Base-by-base conservation (phyloP, 2,113 vertebrate genomes). In the Hepsetus odoe region DNA sequence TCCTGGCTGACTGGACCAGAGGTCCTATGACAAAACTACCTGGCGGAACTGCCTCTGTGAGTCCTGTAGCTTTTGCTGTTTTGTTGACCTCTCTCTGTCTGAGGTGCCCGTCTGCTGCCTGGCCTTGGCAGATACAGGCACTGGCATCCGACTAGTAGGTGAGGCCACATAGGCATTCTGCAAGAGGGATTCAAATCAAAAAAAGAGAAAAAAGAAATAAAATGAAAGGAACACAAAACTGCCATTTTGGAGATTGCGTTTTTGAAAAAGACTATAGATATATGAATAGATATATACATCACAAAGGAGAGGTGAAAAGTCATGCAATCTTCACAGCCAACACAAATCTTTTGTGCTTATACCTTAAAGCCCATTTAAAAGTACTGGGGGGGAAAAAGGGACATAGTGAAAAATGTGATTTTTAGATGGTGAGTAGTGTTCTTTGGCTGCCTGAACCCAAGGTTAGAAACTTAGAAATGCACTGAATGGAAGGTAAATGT, bases 51-150 rank as follows among this genome's bases (percentile, higher is more conserved):
- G 95, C 89, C 95, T 95, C 80, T 90, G 89, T 11, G 92, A 90
- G 44, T 95, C 93, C 93, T 95, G 95, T 74, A 95, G 94, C 87
- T 95, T 96, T 91, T 94, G 93, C 74, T 84, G 92, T 89, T 95
- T 96, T 88, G 90, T 59, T 32, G 90, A 72, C 82, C 95, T 97
- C 82, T 98, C 95, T 84, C 85, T 69, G 76, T 86, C 91, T 79
- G 82, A 77, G 64, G 79, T 77, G 74, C 87, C 90, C 4, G 86
- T 74, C 18, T 90, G 91, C 85, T 90, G 92, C 76, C 90, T 91
- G 84, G 59, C 87, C 89, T 94, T 96, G 82, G 92, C 84, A 51
- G 91, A 91, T 72, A 77, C 28, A 30, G 94, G 92, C 59, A 93
- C 86, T 0, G 95, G 94, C 95, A 95, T 95, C 89, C 94, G 90